These are phyloP conservation scores for Sternarchorhynchus goeldii DNA, from an alignment of 2,797 vertebrate species.

Conservation along the genomic window DNA sequence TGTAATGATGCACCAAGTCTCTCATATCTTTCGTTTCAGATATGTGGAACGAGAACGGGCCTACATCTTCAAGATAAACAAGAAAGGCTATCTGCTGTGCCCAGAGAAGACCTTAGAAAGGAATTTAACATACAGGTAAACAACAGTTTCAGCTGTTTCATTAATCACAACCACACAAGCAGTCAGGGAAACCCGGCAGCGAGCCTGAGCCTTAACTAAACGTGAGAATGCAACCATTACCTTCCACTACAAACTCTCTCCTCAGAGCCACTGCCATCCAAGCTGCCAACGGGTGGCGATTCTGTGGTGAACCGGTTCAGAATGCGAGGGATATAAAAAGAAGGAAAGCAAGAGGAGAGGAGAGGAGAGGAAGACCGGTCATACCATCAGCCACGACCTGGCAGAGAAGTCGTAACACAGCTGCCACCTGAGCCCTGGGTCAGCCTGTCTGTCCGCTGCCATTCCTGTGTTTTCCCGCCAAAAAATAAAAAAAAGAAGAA, in stretches of 20 bases:
- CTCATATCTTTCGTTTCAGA: background rate
- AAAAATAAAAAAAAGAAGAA: slow-evolving; percentile 17
- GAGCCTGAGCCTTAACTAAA: background rate
- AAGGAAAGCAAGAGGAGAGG: slow-evolving; percentile 46
- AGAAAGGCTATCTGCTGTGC: background rate
- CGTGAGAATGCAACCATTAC: background rate
- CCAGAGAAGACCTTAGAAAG: background rate
- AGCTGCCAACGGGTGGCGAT: background rate
- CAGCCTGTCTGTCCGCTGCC: slow-evolving; percentile 72
- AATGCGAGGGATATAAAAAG: slow-evolving; percentile 45
- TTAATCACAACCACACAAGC: background rate
- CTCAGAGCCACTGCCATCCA: background rate
- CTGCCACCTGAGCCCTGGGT: slow-evolving; percentile 80
- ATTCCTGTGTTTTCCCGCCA: slow-evolving; percentile 66
- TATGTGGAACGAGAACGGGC: background rate
- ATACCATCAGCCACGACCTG: slow-evolving; percentile 81
- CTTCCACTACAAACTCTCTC: background rate
- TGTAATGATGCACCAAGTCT: background rate
- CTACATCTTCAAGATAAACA: background rate
- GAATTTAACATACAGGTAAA: background rate
- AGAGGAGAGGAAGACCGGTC: slow-evolving; percentile 54
- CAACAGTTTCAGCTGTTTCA: background rate
- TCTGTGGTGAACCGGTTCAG: slow-evolving; percentile 6
- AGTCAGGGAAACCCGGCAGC: background rate
- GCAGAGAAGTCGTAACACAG: slow-evolving; percentile 79